Conservation (phyloP, 2,797 vertebrate genomes). For the Champsocephalus gunnari region DNA sequence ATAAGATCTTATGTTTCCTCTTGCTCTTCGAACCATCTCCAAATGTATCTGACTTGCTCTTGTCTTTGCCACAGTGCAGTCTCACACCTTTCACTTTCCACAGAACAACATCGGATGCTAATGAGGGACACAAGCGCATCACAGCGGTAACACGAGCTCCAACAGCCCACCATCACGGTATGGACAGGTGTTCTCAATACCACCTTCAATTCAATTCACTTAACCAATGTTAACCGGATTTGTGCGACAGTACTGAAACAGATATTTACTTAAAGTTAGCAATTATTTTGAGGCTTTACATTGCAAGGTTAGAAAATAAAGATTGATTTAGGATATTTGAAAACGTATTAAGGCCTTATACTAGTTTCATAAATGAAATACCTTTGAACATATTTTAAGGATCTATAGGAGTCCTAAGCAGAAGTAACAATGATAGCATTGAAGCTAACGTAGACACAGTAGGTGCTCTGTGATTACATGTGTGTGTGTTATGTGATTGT, state of each 20-base stretch:
- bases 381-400: too few species aligned
- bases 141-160: background rate
- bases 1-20: background rate
- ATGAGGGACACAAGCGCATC: background rate
- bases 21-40: background rate
- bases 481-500: slow-evolving; percentile 29
- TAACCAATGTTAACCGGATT: too few species aligned
- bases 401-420: too few species aligned
- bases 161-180: background rate
- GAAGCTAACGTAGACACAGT: slow-evolving; percentile 2
- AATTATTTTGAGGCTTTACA: too few species aligned
- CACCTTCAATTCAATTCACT: too few species aligned
- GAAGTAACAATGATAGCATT: slow-evolving; percentile 5
- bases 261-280: too few species aligned
- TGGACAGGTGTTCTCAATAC: background rate
- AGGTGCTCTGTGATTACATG: background rate
- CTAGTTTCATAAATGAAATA: too few species aligned
- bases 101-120: background rate
- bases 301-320: too few species aligned
- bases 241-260: too few species aligned
- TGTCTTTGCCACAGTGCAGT: background rate
- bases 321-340: too few species aligned
- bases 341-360: too few species aligned
- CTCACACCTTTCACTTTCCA: background rate
- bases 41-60: background rate